Conservation (phyloP, 2,888 invertebrate genomes). For the Megamerina dolium region DNA sequence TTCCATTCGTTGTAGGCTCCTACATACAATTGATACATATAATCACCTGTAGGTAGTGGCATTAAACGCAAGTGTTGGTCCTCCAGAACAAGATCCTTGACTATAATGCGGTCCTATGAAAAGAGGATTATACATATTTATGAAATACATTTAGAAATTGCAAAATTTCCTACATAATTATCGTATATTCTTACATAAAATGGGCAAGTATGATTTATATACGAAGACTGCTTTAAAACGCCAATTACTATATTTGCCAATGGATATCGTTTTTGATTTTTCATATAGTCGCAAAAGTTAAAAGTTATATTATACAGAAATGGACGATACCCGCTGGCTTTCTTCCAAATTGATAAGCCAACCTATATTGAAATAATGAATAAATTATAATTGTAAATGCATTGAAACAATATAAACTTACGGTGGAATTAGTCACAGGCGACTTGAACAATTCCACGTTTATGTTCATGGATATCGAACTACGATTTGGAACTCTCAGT, state of each 20-base stretch:
- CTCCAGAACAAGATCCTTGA: constrained; percentile 5
- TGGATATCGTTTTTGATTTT: constrained; percentile 9
- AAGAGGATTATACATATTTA: neutral
- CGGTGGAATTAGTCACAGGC: constrained; percentile 10
- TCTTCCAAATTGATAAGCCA: constrained; percentile 2
- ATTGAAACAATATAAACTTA: constrained; percentile 2
- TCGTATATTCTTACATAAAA: constrained; percentile 13
- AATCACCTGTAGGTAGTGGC: constrained; percentile 13
- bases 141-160: no score
- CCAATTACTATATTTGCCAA: constrained; percentile 3
- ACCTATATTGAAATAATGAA: constrained; percentile 4
- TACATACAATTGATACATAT: constrained; percentile 6
- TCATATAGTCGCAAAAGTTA: constrained; percentile 13
- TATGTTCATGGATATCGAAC: constrained; percentile 2
- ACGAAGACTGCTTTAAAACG: constrained; percentile 2
- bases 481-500: constrained; percentile 8
- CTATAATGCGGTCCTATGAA: neutral
- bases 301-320: constrained; percentile 14
- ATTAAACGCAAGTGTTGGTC: constrained; percentile 9
- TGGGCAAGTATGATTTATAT: constrained; percentile 21
- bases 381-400: neutral
- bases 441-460: constrained; percentile 6
- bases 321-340: constrained; percentile 14
- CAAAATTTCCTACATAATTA: no score
- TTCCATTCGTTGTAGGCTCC: constrained; percentile 15